phyloP scores from a whole-genome alignment of 2,113 vertebrate genomes.

The Plotosus lineatus region DNA sequence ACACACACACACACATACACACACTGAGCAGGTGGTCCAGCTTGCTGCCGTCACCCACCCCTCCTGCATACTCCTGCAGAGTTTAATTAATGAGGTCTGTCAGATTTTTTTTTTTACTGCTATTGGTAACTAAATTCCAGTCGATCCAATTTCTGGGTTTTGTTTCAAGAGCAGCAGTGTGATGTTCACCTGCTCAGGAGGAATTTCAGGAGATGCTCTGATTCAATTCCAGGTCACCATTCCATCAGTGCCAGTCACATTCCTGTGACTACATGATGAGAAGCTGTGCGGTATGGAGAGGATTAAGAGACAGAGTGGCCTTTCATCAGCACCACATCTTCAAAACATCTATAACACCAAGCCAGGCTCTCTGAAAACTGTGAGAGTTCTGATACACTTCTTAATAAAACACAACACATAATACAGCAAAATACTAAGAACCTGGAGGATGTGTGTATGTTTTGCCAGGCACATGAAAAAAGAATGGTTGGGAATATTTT shows the following conservation, averaged over 20 bases:
- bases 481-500: background rate
- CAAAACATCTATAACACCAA: background rate
- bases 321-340: background rate
- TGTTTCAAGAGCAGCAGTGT: background rate
- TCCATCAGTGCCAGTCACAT: background rate
- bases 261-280: background rate
- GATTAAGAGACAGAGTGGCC: background rate
- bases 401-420: background rate
- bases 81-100: constrained; percentile 23
- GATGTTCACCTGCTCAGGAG: background rate
- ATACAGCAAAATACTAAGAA: background rate
- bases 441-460: background rate
- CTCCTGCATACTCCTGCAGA: constrained; percentile 30
- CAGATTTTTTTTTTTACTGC: constrained; percentile 1
- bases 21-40: constrained; percentile 33
- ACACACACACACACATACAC: constrained; percentile 11
- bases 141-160: constrained; percentile 29
- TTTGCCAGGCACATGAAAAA: background rate
- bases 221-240: background rate
- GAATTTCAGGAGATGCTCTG: background rate
- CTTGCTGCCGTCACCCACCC: constrained; percentile 2
- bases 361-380: background rate
- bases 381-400: no score
- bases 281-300: background rate
- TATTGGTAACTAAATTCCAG: constrained; percentile 34